A percentile compares a stretch with the other conserved stretches of the same genome.
phyloP scores from a whole-genome alignment of 2,888 invertebrate genomes.

The Stegophylla sp. region DNA sequence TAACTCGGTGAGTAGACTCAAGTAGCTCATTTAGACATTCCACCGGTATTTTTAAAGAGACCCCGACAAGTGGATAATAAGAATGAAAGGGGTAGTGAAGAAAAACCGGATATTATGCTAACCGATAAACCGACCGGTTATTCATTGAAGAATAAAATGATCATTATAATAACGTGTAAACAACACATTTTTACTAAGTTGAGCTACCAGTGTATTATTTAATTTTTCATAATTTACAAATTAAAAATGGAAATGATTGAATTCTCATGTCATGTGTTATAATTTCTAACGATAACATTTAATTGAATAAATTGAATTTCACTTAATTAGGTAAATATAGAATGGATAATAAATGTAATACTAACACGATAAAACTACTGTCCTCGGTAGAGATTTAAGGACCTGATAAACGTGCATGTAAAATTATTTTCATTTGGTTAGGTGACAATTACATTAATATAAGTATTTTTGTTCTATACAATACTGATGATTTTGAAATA shows the following conservation, averaged over 20 bases:
- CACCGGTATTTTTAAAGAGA: conserved; percentile 32
- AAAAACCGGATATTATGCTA: conserved; percentile 39
- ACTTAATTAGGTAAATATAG: too few relatives aligned
- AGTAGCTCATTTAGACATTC: conserved; percentile 42
- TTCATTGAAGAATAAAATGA: conserved; percentile 35
- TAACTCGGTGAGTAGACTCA: conserved; percentile 21
- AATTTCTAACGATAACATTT: too few relatives aligned
- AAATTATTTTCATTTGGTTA: too few relatives aligned
- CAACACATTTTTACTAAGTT: not conserved
- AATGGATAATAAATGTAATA: too few relatives aligned
- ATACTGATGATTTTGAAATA: too few relatives aligned
- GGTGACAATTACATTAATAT: too few relatives aligned
- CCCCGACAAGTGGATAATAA: conserved; percentile 18
- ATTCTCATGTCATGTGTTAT: not conserved
- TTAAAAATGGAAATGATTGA: not conserved
- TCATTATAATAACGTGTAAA: conserved; percentile 33
- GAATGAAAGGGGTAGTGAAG: not conserved
- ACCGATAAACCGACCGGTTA: conserved; percentile 24
- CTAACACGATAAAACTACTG: too few relatives aligned
- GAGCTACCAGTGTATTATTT: not conserved
- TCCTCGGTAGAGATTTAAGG: too few relatives aligned
- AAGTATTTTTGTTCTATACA: too few relatives aligned
- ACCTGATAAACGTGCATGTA: too few relatives aligned
- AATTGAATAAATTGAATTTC: too few relatives aligned
- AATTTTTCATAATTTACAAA: conserved; percentile 8